phyloP scores from a whole-genome alignment of 2,888 invertebrate species.

The Nomada ruficornis region DNA sequence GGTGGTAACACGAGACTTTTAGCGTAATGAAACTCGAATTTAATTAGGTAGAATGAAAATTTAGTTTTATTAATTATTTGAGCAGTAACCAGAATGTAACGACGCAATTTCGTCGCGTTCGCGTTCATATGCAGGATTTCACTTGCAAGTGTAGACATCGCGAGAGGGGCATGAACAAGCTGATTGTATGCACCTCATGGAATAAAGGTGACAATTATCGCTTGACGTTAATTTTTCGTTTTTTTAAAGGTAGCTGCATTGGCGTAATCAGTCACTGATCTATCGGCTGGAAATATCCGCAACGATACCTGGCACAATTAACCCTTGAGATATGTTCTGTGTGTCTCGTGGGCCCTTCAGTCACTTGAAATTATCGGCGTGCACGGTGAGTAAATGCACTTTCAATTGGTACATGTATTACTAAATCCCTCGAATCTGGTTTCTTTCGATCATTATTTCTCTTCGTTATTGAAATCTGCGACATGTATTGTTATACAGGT shows the following conservation, averaged over 20 bases:
- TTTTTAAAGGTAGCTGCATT: slow-evolving; percentile 50
- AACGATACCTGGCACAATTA: slow-evolving; percentile 54
- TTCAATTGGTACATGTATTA: slow-evolving; percentile 60
- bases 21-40: slow-evolving; percentile 40
- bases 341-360: slow-evolving; percentile 62
- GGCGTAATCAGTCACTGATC: slow-evolving; percentile 53
- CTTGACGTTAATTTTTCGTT: slow-evolving; percentile 53
- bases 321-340: slow-evolving; percentile 53
- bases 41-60: slow-evolving; percentile 40
- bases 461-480: slow-evolving; percentile 40
- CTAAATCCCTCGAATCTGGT: slow-evolving; percentile 50
- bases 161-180: slow-evolving; percentile 8
- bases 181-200: slow-evolving; percentile 24
- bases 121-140: background rate
- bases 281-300: slow-evolving; percentile 62
- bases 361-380: slow-evolving; percentile 66
- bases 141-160: background rate
- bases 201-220: slow-evolving; percentile 54
- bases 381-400: slow-evolving; percentile 68
- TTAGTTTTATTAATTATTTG: slow-evolving; percentile 45
- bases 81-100: slow-evolving; percentile 16
- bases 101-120: slow-evolving; percentile 23
- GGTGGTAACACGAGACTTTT: slow-evolving; percentile 17
- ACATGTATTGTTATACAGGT: background rate
- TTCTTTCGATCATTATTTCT: slow-evolving; percentile 34